Percentiles rank a stretch among this genome's conserved stretches.
Evolutionary conservation across 2,888 invertebrate genomes (phyloP).

Genomic region (Scaptomyza flava): DNA sequence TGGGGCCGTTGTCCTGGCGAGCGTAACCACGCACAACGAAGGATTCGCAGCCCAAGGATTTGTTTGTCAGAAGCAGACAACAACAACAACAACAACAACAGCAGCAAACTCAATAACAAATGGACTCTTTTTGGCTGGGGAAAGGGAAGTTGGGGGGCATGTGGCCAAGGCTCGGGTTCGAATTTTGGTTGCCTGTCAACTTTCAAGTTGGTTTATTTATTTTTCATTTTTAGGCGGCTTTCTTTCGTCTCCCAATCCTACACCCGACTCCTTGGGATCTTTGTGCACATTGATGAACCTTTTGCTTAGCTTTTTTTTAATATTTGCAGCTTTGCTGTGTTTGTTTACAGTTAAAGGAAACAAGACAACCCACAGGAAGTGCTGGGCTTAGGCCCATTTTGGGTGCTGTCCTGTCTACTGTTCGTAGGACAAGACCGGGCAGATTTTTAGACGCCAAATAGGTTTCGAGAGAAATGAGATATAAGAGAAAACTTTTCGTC

Average conservation of each 20-base stretch:
- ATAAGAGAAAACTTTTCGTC: conserved; percentile 48
- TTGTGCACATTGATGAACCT: conserved; percentile 62
- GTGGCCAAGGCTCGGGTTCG: conserved; percentile 39
- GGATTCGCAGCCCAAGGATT: conserved; percentile 75
- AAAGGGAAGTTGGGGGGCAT: not conserved
- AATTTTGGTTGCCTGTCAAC: conserved; percentile 62
- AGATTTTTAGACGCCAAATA: conserved; percentile 38
- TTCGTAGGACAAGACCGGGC: conserved; percentile 53
- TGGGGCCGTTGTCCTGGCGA: conserved; percentile 73
- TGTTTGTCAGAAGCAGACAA: conserved; percentile 78
- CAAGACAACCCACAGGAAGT: conserved; percentile 53
- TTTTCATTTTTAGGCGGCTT: conserved; percentile 64
- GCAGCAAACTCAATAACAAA: conserved; percentile 28
- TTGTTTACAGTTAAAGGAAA: conserved; percentile 69
- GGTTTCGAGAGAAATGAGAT: conserved; percentile 44
- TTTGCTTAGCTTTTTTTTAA: conserved; percentile 54
- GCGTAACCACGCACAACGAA: conserved; percentile 77
- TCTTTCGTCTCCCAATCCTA: conserved; percentile 14
- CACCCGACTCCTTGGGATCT: conserved; percentile 30
- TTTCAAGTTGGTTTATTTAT: conserved; percentile 70
- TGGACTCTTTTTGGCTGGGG: conserved; percentile 37
- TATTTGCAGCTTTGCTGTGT: conserved; percentile 68
- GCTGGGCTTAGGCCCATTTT: conserved; percentile 54
- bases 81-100: conserved; percentile 45
- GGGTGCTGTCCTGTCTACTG: conserved; percentile 18